These are phyloP conservation scores for Erpetoichthys calabaricus DNA, from an alignment of 2,797 vertebrate species.

Conservation along the genomic window DNA sequence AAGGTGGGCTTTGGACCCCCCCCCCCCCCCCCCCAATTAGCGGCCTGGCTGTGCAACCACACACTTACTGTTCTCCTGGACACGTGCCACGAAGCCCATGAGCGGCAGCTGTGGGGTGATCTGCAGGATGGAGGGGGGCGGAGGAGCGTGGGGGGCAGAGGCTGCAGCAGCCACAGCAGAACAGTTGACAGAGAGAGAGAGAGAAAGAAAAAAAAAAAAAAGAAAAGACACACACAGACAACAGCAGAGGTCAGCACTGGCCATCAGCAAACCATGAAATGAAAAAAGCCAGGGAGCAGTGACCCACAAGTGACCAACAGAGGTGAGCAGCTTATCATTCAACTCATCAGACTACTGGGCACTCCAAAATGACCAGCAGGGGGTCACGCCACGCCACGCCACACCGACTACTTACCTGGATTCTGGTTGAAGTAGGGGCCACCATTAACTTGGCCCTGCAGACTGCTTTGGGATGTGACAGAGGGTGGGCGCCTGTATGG, in stretches of 20 bases:
- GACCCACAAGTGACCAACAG: conserved; percentile 7
- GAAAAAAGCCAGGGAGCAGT: conserved; percentile 9
- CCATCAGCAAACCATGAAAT: conserved; percentile 10
- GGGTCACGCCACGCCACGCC: too few species aligned
- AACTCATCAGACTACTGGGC: conserved; percentile 6
- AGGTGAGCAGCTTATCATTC: conserved; percentile 1
- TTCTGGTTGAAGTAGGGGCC: conserved; percentile 83
- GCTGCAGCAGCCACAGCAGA: conserved; percentile 28
- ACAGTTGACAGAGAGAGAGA: conserved; percentile 16
- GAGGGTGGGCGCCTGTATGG: conserved; percentile 88
- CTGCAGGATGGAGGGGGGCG: conserved; percentile 92
- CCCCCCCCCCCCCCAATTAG: too few species aligned
- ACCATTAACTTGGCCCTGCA: conserved; percentile 74
- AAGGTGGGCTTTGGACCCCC: too few species aligned
- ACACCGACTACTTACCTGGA: conserved; percentile 51
- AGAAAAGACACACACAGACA: conserved; percentile 5
- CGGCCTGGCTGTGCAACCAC: neutral
- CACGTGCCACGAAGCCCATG: conserved; percentile 98
- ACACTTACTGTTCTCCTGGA: conserved; percentile 98
- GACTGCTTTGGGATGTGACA: conserved; percentile 72
- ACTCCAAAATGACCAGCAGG: too few species aligned
- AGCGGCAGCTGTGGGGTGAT: conserved; percentile 97
- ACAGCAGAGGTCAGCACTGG: neutral
- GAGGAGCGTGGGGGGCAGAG: conserved; percentile 69
- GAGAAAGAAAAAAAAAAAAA: conserved; percentile 8